Conservation (phyloP, 37 sponge, comb jelly and placozoan species). For the Hormiphora californensis region DNA sequence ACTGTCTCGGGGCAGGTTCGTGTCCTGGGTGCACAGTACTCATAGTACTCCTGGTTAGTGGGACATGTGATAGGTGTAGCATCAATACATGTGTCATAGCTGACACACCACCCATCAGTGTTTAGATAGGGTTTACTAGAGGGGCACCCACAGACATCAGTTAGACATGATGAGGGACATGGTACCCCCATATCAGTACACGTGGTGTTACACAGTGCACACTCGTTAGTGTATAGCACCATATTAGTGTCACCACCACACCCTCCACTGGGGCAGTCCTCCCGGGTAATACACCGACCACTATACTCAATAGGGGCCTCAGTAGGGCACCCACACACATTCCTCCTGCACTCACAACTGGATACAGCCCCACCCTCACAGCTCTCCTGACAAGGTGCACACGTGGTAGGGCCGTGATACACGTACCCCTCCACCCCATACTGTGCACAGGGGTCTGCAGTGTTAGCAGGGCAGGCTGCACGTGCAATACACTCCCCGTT, state of each 20-base stretch:
- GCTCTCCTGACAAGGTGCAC: background rate
- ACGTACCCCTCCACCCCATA: conserved; percentile 1
- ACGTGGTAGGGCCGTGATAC: background rate
- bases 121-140: conserved; percentile 15
- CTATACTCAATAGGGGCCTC: background rate
- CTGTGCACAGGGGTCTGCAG: background rate
- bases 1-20: background rate
- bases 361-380: background rate
- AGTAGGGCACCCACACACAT: background rate
- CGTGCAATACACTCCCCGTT: background rate
- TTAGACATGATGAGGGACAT: background rate
- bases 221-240: background rate
- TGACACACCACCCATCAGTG: conserved; percentile 10
- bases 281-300: background rate
- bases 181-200: background rate
- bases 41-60: background rate
- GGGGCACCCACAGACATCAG: conserved; percentile 2
- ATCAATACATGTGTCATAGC: background rate
- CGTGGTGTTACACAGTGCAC: background rate
- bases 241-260: conserved; percentile 8
- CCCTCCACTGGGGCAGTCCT: background rate
- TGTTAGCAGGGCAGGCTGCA: background rate
- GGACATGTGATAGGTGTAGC: background rate
- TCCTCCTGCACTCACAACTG: background rate
- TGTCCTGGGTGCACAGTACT: background rate